These are phyloP conservation scores for Formicarius rufipectus DNA, from an alignment of 2,113 vertebrate genomes.

Conservation along the genomic window DNA sequence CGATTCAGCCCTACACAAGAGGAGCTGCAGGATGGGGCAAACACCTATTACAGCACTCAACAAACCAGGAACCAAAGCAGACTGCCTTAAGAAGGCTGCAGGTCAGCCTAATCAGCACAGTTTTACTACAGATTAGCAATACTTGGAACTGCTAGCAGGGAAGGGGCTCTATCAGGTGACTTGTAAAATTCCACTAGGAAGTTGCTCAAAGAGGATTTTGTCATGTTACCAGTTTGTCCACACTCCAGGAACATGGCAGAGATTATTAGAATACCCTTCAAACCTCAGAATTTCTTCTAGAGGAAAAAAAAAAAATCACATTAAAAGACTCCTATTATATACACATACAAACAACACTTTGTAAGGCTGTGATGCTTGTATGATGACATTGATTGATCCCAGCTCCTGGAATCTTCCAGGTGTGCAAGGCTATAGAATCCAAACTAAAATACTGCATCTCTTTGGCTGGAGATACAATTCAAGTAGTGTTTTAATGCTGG, in stretches of 20 bases:
- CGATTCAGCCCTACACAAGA: background rate
- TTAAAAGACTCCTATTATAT: background rate
- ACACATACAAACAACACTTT: background rate
- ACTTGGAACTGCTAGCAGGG: background rate
- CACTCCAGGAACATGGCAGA: background rate
- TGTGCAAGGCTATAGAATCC: background rate
- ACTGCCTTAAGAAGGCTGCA: background rate
- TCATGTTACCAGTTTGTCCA: background rate
- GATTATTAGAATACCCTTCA: background rate
- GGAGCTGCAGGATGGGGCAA: accelerated
- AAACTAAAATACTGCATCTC: background rate
- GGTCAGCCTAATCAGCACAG: background rate
- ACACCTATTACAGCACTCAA: background rate
- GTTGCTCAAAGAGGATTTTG: background rate
- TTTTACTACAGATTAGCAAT: background rate
- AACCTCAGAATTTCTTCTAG: background rate
- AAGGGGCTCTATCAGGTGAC: background rate
- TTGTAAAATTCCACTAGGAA: conserved; percentile 36
- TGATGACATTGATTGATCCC: background rate
- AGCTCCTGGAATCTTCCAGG: background rate
- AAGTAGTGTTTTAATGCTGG: background rate
- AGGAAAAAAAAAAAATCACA: background rate
- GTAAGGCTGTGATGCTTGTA: background rate
- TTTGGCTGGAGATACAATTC: background rate
- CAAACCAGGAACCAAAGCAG: background rate